Percentiles rank a stretch among this genome's conserved stretches.
Evolutionary conservation across 2,113 vertebrate species (phyloP).

Genomic region (Pseudorhombus dupliciocellatus): DNA sequence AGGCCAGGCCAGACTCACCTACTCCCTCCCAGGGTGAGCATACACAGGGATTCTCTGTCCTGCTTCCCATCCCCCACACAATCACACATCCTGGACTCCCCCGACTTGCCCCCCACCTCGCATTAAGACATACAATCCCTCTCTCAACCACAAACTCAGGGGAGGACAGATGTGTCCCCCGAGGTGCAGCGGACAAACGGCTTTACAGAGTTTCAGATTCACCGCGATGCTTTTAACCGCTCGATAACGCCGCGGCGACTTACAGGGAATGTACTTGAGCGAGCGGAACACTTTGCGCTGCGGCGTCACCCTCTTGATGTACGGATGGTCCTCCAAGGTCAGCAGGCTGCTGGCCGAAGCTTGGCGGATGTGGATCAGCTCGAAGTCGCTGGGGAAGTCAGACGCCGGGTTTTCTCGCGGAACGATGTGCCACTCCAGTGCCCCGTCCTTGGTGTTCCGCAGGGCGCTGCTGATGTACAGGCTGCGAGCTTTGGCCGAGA

Average conservation of each 20-base stretch:
- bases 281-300: slow-evolving; percentile 94
- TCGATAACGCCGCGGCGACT: slow-evolving; percentile 70
- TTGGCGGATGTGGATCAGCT: slow-evolving; percentile 93
- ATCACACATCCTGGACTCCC: slow-evolving; percentile 12
- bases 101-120: slow-evolving; percentile 20
- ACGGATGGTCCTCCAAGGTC: slow-evolving; percentile 92
- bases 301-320: slow-evolving; percentile 96
- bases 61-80: slow-evolving; percentile 33
- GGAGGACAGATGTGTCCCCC: slow-evolving; percentile 12
- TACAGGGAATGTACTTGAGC: slow-evolving; percentile 89
- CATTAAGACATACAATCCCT: slow-evolving; percentile 44
- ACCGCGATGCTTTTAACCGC: neutral
- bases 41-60: slow-evolving; percentile 63
- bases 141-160: slow-evolving; percentile 25
- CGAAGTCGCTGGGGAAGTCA: slow-evolving; percentile 97
- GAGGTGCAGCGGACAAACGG: slow-evolving; percentile 13
- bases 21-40: slow-evolving; percentile 27
- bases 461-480: slow-evolving; percentile 95
- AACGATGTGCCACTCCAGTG: slow-evolving; percentile 92
- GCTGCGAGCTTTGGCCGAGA: slow-evolving; percentile 93
- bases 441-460: slow-evolving; percentile 81
- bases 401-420: slow-evolving; percentile 95
- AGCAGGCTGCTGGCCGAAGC: slow-evolving; percentile 85
- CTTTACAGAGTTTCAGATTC: slow-evolving; percentile 14
- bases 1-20: slow-evolving; percentile 47